Evolutionary conservation across 2,113 vertebrate species (phyloP).

Genomic region (Rallus limicola): DNA sequence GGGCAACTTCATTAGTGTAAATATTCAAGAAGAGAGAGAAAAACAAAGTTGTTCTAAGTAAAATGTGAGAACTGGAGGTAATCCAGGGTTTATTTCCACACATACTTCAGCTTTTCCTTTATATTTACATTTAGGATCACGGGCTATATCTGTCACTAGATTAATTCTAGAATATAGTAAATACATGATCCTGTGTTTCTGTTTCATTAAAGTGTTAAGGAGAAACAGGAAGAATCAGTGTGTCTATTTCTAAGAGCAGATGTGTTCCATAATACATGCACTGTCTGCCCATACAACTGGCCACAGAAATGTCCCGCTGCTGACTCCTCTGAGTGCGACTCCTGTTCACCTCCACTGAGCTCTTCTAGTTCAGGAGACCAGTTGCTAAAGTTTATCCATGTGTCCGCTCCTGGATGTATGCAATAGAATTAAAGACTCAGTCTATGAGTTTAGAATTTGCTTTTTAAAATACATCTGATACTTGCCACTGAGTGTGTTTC

Average conservation of each 20-base stretch:
- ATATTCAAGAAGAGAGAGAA: neutral
- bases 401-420: neutral
- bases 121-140: neutral
- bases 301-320: neutral
- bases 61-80: neutral
- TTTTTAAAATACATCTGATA: neutral
- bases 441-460: neutral
- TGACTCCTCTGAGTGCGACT: accelerated
- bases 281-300: neutral
- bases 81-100: neutral
- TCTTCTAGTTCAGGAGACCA: neutral
- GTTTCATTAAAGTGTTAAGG: neutral
- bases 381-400: accelerated
- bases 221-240: neutral
- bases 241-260: neutral
- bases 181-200: neutral
- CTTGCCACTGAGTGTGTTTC: neutral
- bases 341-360: neutral
- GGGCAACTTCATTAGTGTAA: neutral
- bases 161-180: neutral
- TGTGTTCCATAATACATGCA: neutral
- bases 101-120: neutral
- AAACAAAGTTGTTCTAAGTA: neutral
- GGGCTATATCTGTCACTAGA: neutral
- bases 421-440: neutral